Evolutionary conservation across 2,113 vertebrate species (phyloP).

Genomic region (Rana temporaria): DNA sequence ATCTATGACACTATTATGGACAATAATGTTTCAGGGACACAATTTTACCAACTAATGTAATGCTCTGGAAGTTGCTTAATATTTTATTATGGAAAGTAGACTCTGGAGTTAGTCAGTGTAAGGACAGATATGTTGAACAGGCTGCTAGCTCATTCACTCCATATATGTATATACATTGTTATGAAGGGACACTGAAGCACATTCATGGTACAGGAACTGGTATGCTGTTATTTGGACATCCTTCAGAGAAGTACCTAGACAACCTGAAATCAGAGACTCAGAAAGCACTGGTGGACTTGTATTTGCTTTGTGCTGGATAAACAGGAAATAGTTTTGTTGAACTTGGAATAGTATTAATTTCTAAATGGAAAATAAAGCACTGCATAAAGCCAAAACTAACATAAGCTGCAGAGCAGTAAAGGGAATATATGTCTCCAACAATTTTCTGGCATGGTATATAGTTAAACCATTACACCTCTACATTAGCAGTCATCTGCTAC

Average conservation of each 20-base stretch:
- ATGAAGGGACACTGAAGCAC: background rate
- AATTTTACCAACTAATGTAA: background rate
- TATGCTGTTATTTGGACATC: slow-evolving; percentile 30
- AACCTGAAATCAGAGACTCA: background rate
- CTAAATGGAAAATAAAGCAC: slow-evolving; percentile 46
- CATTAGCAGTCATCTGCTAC: too few relatives aligned
- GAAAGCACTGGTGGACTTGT: background rate
- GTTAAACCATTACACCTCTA: background rate
- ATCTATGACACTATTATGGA: too few relatives aligned
- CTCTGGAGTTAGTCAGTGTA: slow-evolving; percentile 12
- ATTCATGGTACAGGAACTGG: slow-evolving; percentile 3
- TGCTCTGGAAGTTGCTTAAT: background rate
- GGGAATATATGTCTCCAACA: slow-evolving; percentile 9
- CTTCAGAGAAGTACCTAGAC: background rate
- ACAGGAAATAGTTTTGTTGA: slow-evolving; percentile 38
- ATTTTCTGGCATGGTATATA: background rate
- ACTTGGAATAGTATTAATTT: slow-evolving; percentile 39
- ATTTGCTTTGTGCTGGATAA: slow-evolving; percentile 15
- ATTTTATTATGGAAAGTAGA: slow-evolving; percentile 24
- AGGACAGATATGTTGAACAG: slow-evolving; percentile 30
- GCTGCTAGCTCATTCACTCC: background rate
- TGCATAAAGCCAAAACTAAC: slow-evolving; percentile 24
- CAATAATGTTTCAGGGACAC: background rate
- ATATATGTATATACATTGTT: slow-evolving; percentile 29
- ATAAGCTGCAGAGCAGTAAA: slow-evolving; percentile 14